Percentiles rank a stretch among this genome's conserved stretches.
Evolutionary conservation across 1,140 invertebrate genomes (phyloP).

Genomic region (Micrasema minimum): DNA sequence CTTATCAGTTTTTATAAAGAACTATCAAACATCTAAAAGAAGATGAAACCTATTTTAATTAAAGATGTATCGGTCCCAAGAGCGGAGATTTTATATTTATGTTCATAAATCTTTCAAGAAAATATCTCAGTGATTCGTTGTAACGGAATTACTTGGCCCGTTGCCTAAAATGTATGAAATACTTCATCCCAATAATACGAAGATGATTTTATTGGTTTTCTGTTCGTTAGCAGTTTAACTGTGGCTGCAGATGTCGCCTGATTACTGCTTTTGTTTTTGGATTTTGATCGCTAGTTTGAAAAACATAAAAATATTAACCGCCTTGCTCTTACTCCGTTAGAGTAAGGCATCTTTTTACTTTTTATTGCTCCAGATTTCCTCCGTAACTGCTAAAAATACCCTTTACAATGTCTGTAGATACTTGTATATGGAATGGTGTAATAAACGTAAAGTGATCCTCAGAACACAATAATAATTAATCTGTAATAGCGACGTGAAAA

Average conservation of each 20-base stretch:
- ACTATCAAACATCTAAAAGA: too few relatives aligned
- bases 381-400: slow-evolving; percentile 15
- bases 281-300: slow-evolving; percentile 28
- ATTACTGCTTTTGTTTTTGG: slow-evolving; percentile 24
- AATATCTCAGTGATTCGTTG: too few relatives aligned
- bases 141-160: too few relatives aligned
- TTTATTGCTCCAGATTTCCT: slow-evolving; percentile 25
- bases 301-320: slow-evolving; percentile 34
- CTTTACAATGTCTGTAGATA: slow-evolving; percentile 7
- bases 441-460: slow-evolving; percentile 11
- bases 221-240: slow-evolving; percentile 27
- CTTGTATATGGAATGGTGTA: slow-evolving; percentile 6
- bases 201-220: slow-evolving; percentile 23
- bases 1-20: too few relatives aligned
- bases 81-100: too few relatives aligned
- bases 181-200: slow-evolving; percentile 1
- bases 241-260: slow-evolving; percentile 28
- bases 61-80: too few relatives aligned
- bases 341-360: slow-evolving; percentile 1
- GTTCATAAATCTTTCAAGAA: too few relatives aligned
- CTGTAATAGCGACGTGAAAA: slow-evolving; percentile 2
- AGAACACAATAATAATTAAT: not conserved
- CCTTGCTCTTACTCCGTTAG: slow-evolving; percentile 17
- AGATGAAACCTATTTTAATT: too few relatives aligned
- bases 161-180: too few relatives aligned